Evolutionary conservation across 2,797 vertebrate genomes (phyloP).

Genomic region (Pangasius larnaudii): DNA sequence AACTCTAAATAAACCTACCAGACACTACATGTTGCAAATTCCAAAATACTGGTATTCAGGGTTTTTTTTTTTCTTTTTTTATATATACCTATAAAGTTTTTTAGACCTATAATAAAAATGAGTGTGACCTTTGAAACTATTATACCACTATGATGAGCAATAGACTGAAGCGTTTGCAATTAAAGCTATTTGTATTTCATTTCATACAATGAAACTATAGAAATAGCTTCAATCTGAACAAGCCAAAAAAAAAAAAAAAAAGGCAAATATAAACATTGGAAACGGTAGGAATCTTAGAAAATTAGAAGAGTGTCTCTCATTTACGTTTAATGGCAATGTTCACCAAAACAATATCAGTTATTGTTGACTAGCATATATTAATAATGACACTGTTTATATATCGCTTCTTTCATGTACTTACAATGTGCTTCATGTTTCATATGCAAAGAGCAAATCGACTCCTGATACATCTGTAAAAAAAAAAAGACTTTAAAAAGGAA

Average conservation of each 20-base stretch:
- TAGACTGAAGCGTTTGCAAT: constrained; percentile 1
- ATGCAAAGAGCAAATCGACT: background rate
- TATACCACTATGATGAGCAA: background rate
- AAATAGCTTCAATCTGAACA: background rate
- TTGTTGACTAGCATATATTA: background rate
- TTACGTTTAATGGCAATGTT: background rate
- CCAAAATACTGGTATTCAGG: background rate
- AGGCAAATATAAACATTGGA: background rate
- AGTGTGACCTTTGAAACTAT: constrained; percentile 30
- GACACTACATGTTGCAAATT: background rate
- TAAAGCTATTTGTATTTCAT: background rate
- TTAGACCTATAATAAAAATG: constrained; percentile 25
- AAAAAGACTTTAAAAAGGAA: background rate
- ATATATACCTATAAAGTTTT: background rate
- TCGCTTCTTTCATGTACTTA: background rate
- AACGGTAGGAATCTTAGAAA: background rate
- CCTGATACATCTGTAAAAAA: background rate
- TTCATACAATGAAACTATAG: background rate
- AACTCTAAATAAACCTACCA: background rate
- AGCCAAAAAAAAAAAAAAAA: background rate
- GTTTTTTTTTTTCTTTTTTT: background rate
- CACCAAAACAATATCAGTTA: background rate
- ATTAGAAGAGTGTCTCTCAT: background rate
- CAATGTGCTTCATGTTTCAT: background rate
- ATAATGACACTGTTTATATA: background rate